Conservation (phyloP, 2,888 invertebrate species). For the Junonia oenone region DNA sequence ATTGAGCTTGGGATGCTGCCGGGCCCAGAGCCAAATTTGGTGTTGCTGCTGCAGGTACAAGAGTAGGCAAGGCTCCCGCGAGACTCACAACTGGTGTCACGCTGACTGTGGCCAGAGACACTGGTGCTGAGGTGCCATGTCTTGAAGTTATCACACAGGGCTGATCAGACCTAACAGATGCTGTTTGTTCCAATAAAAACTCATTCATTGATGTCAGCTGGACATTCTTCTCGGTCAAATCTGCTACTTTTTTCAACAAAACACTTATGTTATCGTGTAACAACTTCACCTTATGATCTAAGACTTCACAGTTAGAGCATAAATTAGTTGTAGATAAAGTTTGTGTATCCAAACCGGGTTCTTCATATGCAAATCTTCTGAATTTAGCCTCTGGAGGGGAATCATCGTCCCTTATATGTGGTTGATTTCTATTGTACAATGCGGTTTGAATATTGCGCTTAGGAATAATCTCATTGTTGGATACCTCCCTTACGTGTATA, state of each 20-base stretch:
- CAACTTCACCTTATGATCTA: constrained; percentile 65
- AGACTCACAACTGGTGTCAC: constrained; percentile 71
- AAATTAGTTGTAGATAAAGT: constrained; percentile 41
- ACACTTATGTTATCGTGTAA: constrained; percentile 72
- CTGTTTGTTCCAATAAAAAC: constrained; percentile 66
- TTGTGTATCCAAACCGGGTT: constrained; percentile 52
- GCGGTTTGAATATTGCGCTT: constrained; percentile 48
- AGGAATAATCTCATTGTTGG: constrained; percentile 41
- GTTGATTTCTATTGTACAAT: constrained; percentile 43
- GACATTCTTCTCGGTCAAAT: constrained; percentile 67
- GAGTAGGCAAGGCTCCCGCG: constrained; percentile 61
- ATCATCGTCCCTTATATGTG: constrained; percentile 55
- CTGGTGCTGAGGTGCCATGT: constrained; percentile 69
- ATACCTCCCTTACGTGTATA: constrained; percentile 50
- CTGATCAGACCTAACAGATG: constrained; percentile 61
- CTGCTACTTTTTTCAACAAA: constrained; percentile 65
- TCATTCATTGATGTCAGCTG: constrained; percentile 74
- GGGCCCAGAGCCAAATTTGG: constrained; percentile 65
- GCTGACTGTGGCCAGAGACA: constrained; percentile 71
- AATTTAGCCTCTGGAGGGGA: constrained; percentile 68
- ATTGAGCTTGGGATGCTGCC: constrained; percentile 65
- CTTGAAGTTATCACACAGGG: constrained; percentile 72
- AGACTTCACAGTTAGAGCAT: constrained; percentile 60
- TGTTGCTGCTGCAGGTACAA: constrained; percentile 63
- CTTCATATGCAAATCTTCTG: constrained; percentile 58